phyloP scores from a whole-genome alignment of 23 tunicate genomes.

The Halocynthia aurantium region DNA sequence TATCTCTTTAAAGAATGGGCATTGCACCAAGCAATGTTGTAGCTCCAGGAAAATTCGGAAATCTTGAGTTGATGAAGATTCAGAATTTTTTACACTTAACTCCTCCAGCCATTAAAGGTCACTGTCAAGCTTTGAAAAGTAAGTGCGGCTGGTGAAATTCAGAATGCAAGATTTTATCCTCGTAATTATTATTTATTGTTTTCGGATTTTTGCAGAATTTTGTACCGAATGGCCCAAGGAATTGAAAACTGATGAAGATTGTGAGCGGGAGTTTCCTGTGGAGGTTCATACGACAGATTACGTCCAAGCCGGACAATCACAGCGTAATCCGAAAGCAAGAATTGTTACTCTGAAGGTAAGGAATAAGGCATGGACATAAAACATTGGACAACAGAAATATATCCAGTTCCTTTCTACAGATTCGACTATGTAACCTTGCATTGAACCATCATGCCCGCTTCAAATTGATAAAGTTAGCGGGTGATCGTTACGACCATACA shows the following conservation, averaged over 20 bases:
- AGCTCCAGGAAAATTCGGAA: slow-evolving; percentile 54
- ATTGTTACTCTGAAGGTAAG: slow-evolving; percentile 40
- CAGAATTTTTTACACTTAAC: slow-evolving; percentile 88
- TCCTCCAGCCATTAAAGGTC: slow-evolving; percentile 76
- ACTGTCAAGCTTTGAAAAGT: slow-evolving; percentile 69
- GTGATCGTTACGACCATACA: slow-evolving; percentile 32
- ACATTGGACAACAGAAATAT: neutral
- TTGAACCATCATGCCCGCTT: slow-evolving; percentile 48
- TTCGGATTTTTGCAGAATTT: slow-evolving; percentile 33
- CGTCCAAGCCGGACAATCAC: slow-evolving; percentile 46
- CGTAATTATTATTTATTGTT: neutral
- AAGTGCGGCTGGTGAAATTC: neutral
- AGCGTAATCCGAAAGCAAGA: slow-evolving; percentile 38
- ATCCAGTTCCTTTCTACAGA: slow-evolving; percentile 5
- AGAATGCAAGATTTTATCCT: neutral
- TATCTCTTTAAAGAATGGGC: slow-evolving; percentile 68
- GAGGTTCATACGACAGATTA: slow-evolving; percentile 74
- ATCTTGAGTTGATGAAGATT: slow-evolving; percentile 70
- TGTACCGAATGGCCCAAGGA: slow-evolving; percentile 83
- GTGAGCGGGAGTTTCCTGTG: slow-evolving; percentile 68
- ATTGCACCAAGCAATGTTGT: slow-evolving; percentile 27
- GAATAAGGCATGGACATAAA: neutral
- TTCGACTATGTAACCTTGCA: slow-evolving; percentile 64
- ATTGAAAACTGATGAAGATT: slow-evolving; percentile 54
- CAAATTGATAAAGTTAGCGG: slow-evolving; percentile 45